Percentiles rank a stretch among this genome's conserved stretches.
These are phyloP conservation scores for Boloria selene DNA, from an alignment of 2,888 invertebrate genomes.

Conservation along the genomic window DNA sequence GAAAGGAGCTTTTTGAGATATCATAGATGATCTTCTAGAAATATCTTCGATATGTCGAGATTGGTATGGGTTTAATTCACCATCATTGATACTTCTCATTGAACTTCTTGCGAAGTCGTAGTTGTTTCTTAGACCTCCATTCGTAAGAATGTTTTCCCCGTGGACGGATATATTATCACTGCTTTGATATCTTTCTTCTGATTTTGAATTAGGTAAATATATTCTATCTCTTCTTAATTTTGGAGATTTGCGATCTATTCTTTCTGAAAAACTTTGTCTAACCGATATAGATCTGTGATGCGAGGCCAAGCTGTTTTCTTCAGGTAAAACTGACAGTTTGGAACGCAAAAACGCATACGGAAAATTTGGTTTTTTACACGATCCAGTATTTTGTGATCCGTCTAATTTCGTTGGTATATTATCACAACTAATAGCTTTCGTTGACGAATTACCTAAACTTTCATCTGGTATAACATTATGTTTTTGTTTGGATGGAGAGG, in stretches of 20 bases:
- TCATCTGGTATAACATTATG: constrained; percentile 63
- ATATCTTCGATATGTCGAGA: constrained; percentile 62
- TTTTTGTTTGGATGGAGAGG: constrained; percentile 61
- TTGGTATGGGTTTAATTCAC: constrained; percentile 60
- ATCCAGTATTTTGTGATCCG: constrained; percentile 69
- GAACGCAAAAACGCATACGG: constrained; percentile 90
- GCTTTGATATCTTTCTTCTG: constrained; percentile 84
- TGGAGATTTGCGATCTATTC: constrained; percentile 73
- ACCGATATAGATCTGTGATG: constrained; percentile 75
- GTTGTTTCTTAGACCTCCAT: constrained; percentile 63
- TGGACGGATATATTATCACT: constrained; percentile 76
- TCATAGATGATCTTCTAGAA: constrained; percentile 72
- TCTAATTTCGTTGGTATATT: constrained; percentile 84
- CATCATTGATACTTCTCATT: constrained; percentile 71
- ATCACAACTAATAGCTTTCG: constrained; percentile 87
- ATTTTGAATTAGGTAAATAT: constrained; percentile 78
- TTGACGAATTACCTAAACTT: constrained; percentile 68
- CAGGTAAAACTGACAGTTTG: constrained; percentile 88
- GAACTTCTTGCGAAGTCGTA: constrained; percentile 69
- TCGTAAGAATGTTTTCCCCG: constrained; percentile 73
- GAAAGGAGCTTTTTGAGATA: constrained; percentile 68
- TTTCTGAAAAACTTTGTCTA: constrained; percentile 80
- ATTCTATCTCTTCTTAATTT: constrained; percentile 70
- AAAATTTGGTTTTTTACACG: constrained; percentile 85
- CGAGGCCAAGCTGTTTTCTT: constrained; percentile 84